Conservation (phyloP, 2,797 vertebrate genomes). For the Channa striata region DNA sequence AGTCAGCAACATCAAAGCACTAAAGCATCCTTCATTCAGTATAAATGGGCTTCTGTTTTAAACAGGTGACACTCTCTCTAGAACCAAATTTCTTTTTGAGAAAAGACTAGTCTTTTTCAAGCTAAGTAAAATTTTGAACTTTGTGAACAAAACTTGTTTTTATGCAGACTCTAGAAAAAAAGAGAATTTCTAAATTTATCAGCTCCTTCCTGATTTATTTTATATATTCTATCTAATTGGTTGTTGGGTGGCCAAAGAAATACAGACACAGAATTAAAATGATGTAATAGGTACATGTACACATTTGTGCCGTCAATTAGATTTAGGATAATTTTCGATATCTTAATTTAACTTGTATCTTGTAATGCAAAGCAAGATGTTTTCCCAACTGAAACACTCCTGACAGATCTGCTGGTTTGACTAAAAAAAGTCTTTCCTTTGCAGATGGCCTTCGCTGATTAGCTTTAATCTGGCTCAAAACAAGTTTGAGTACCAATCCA, state of each 20-base stretch:
- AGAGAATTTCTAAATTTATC: no score
- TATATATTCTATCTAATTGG: no score
- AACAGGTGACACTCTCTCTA: neutral
- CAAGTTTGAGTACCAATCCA: constrained; percentile 44
- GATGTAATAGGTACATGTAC: neutral
- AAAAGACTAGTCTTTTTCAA: no score
- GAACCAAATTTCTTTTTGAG: neutral
- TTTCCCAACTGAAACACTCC: neutral
- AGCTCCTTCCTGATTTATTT: no score
- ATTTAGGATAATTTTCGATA: no score
- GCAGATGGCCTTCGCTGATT: constrained; percentile 28
- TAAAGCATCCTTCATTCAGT: neutral
- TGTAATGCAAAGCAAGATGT: neutral
- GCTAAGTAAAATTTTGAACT: no score
- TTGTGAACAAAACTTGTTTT: no score
- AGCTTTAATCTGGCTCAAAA: constrained; percentile 49
- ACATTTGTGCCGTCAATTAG: neutral
- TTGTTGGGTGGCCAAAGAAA: no score
- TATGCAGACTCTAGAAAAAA: no score
- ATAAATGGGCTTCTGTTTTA: neutral
- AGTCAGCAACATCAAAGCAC: neutral
- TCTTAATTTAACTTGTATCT: neutral
- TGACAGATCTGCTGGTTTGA: constrained; percentile 22
- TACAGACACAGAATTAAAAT: no score
- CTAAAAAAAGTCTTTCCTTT: constrained; percentile 8